Percentiles rank a stretch among this genome's conserved stretches.
Conservation (phyloP, 2,888 invertebrate genomes). For the Rhabditophanes sp. region DNA sequence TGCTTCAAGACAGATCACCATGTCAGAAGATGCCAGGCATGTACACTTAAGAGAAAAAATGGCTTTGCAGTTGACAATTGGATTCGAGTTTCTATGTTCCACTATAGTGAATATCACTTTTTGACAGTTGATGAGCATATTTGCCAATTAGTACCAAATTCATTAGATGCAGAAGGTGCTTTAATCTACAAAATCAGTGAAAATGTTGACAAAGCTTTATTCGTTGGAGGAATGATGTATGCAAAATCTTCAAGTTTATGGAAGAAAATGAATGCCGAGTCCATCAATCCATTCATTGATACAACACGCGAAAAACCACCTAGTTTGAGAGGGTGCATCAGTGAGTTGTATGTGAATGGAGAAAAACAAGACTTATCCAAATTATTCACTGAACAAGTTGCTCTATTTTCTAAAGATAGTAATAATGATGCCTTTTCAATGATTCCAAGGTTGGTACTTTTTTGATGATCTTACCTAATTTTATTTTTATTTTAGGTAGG, state of each 20-base stretch:
- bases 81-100: slow-evolving; percentile 18
- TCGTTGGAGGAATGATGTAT: slow-evolving; percentile 17
- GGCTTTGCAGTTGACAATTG: slow-evolving; percentile 12
- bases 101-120: slow-evolving; percentile 13
- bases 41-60: slow-evolving; percentile 7
- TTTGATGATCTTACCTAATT: no score
- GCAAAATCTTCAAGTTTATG: slow-evolving; percentile 9
- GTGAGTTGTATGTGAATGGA: slow-evolving; percentile 17
- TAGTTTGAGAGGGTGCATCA: slow-evolving; percentile 18
- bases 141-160: slow-evolving; percentile 14
- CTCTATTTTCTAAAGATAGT: background rate
- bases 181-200: slow-evolving; percentile 11
- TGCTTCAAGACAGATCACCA: slow-evolving; percentile 2
- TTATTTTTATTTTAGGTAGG: no score
- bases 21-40: slow-evolving; percentile 9
- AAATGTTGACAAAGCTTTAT: slow-evolving; percentile 9
- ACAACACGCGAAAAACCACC: slow-evolving; percentile 18
- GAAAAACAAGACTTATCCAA: slow-evolving; percentile 8
- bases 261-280: slow-evolving; percentile 6
- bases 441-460: no score
- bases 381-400: slow-evolving; percentile 8
- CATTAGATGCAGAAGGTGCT: slow-evolving; percentile 9
- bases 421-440: slow-evolving; percentile 3
- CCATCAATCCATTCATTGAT: slow-evolving; percentile 16
- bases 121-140: slow-evolving; percentile 14